Percentiles rank a stretch among this genome's conserved stretches.
These are phyloP conservation scores for Anas flavirostris DNA, from an alignment of 2,797 vertebrate genomes.

Conservation along the genomic window DNA sequence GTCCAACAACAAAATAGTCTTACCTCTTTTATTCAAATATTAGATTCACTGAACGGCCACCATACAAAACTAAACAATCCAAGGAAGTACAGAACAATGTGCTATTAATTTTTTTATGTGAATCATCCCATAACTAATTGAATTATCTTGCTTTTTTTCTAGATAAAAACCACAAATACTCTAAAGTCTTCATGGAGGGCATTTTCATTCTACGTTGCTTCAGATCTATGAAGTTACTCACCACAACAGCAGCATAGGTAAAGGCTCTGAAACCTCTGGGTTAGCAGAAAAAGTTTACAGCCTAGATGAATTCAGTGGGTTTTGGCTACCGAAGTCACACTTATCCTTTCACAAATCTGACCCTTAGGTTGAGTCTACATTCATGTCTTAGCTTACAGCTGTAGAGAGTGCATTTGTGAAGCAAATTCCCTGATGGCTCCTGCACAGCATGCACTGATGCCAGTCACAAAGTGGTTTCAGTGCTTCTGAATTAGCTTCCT, in stretches of 20 bases:
- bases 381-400: not conserved
- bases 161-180: rapidly evolving
- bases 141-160: not conserved
- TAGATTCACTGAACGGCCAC: not conserved
- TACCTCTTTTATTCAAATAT: not conserved
- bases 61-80: not conserved
- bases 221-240: not conserved
- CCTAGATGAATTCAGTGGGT: not conserved
- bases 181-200: not conserved
- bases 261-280: not conserved
- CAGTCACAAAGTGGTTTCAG: not conserved
- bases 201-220: not conserved
- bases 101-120: not conserved
- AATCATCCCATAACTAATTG: not conserved
- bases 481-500: constrained; percentile 44
- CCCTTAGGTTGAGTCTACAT: not conserved
- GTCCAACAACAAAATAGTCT: not conserved
- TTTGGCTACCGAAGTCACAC: not conserved
- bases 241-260: not conserved
- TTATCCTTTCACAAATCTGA: not conserved
- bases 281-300: not conserved
- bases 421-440: not conserved
- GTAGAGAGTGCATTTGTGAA: constrained; percentile 2
- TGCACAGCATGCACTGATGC: not conserved
- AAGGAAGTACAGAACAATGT: not conserved